Evolutionary conservation across 2,113 vertebrate species (phyloP).

Genomic region (Rhodinocichla rosea): DNA sequence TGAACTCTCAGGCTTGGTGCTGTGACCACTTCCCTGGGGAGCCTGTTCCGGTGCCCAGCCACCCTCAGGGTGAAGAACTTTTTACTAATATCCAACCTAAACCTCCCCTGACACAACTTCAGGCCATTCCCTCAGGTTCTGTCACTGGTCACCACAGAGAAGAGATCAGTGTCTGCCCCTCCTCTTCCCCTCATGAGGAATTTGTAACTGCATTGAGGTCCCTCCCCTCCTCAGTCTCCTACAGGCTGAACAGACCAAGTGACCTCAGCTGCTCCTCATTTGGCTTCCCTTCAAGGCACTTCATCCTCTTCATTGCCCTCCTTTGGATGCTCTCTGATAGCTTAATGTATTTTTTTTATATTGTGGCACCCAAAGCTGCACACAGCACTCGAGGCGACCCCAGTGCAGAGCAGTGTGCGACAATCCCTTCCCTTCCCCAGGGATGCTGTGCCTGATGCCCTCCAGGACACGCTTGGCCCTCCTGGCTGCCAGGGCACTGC

Average conservation of each 20-base stretch:
- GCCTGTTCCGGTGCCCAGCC: neutral
- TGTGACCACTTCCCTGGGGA: fast-evolving
- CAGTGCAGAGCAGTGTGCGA: fast-evolving
- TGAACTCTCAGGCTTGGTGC: neutral
- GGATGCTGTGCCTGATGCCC: neutral
- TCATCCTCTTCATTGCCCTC: neutral
- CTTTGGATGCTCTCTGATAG: neutral
- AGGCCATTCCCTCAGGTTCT: neutral
- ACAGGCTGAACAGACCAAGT: neutral
- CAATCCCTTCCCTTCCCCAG: neutral
- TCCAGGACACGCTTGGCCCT: fast-evolving
- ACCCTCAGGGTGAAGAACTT: neutral
- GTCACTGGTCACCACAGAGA: neutral
- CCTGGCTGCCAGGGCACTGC: neutral
- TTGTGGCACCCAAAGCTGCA: neutral
- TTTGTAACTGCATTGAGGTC: neutral
- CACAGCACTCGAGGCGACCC: fast-evolving
- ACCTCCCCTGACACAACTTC: neutral
- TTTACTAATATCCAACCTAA: neutral
- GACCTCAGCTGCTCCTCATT: neutral
- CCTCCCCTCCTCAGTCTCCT: fast-evolving
- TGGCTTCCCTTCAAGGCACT: fast-evolving
- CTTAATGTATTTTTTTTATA: neutral
- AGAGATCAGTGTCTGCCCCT: neutral
- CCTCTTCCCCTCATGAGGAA: neutral